Percentiles rank a stretch among this genome's conserved stretches.
phyloP scores from a whole-genome alignment of 1,140 invertebrate genomes.

The Mercenaria mercenaria region DNA sequence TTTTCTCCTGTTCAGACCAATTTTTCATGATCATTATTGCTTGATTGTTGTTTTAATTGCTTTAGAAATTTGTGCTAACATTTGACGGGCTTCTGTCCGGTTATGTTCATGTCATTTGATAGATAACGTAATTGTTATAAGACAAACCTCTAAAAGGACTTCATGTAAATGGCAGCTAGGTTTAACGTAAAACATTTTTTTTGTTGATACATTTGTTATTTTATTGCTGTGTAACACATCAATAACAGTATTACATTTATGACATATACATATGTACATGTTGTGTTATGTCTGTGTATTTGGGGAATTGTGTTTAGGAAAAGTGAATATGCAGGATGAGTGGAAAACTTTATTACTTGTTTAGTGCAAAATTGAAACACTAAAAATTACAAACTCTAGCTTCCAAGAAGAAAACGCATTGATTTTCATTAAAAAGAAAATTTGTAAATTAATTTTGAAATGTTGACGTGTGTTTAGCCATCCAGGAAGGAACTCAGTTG shows the following conservation, averaged over 20 bases:
- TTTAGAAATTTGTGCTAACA: conserved; percentile 8
- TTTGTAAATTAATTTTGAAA: no score
- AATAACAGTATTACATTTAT: conserved; percentile 39
- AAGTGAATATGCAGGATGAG: no score
- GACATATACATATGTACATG: background rate
- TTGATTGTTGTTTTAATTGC: background rate
- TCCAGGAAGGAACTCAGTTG: no score
- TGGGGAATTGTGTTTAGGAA: no score
- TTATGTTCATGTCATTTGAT: conserved; percentile 17
- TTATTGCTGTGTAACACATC: conserved; percentile 33
- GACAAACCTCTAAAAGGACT: background rate
- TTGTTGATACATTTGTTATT: conserved; percentile 36
- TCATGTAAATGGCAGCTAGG: conserved; percentile 41
- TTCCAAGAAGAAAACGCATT: no score
- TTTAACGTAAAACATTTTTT: conserved; percentile 4
- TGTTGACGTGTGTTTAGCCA: no score
- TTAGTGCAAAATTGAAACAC: no score
- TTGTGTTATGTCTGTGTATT: background rate
- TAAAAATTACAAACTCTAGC: no score
- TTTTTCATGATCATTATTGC: background rate
- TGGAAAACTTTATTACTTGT: no score
- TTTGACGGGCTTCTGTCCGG: background rate
- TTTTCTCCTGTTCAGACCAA: conserved; percentile 7
- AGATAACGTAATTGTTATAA: background rate
- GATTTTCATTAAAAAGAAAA: no score